phyloP scores from a whole-genome alignment of 1,140 invertebrate species.

The Littorina saxatilis region DNA sequence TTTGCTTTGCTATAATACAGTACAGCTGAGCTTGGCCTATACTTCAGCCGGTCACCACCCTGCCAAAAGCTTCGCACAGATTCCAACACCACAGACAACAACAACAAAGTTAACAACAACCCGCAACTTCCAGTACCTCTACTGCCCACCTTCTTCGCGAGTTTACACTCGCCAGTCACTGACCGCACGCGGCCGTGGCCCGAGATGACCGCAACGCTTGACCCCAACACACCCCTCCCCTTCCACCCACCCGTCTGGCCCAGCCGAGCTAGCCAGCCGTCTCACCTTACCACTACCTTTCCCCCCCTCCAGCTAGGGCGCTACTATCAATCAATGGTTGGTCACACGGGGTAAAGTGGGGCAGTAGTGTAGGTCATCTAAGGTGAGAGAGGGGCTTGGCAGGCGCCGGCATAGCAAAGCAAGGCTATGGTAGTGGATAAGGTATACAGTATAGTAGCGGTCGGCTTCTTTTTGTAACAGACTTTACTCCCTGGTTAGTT shows the following conservation, averaged over 20 bases:
- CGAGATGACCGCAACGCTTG: neutral
- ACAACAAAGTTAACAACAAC: too few species aligned
- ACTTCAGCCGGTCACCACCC: neutral
- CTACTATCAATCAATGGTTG: conserved; percentile 42
- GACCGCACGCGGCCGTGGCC: neutral
- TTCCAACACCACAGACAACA: too few species aligned
- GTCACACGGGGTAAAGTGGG: conserved; percentile 39
- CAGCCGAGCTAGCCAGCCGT: too few species aligned
- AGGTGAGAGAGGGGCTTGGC: conserved; percentile 30
- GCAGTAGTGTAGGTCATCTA: conserved; percentile 50
- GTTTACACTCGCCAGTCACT: neutral
- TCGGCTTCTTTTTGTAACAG: too few species aligned
- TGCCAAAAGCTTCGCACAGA: too few species aligned
- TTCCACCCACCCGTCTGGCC: neutral
- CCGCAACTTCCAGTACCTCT: too few species aligned
- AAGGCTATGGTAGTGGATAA: too few species aligned
- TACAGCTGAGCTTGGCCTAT: too few species aligned
- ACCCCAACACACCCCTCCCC: neutral
- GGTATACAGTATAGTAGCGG: too few species aligned
- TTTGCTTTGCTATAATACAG: too few species aligned
- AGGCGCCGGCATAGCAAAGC: conserved; percentile 38
- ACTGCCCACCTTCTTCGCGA: too few species aligned
- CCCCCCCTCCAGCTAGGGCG: conserved; percentile 24
- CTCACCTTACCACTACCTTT: conserved; percentile 10
- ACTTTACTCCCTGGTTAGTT: too few species aligned